Conservation (phyloP, 2,888 invertebrate genomes). For the Aphidoletes aphidimyza region DNA sequence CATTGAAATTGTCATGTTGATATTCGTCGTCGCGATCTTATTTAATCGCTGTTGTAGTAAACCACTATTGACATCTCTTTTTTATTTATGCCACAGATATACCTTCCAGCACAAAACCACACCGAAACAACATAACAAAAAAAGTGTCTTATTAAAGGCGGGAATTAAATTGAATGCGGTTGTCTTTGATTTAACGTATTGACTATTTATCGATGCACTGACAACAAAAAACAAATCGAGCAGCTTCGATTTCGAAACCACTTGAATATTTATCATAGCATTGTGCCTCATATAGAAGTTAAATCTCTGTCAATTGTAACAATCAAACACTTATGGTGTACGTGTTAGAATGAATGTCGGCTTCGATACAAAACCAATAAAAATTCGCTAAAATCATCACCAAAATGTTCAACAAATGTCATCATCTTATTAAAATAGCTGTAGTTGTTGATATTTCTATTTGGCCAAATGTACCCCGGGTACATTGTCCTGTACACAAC, state of each 20-base stretch:
- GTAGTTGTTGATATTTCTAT: slow-evolving; percentile 13
- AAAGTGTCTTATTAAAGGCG: neutral
- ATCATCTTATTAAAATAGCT: slow-evolving; percentile 1
- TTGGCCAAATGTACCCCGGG: no score
- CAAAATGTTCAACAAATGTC: slow-evolving; percentile 13
- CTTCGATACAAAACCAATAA: no score
- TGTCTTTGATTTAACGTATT: neutral
- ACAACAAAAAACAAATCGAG: neutral
- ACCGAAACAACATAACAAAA: neutral
- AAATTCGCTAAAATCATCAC: no score
- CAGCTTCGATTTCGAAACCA: no score
- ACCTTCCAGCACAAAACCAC: slow-evolving; percentile 17
- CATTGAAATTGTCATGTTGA: neutral
- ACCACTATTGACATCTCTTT: neutral
- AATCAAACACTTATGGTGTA: no score
- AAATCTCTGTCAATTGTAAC: no score
- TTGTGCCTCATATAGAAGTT: no score
- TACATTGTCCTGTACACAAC: neutral
- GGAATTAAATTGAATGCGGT: slow-evolving; percentile 23
- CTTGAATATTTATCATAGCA: no score
- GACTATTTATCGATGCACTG: neutral
- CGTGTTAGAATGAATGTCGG: no score
- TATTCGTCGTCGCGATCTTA: neutral
- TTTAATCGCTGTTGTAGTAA: neutral
- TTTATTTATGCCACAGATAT: neutral